A percentile compares a stretch with the other conserved stretches of the same genome.
Conservation (phyloP, 2,888 invertebrate genomes). For the Lissonota sp. region DNA sequence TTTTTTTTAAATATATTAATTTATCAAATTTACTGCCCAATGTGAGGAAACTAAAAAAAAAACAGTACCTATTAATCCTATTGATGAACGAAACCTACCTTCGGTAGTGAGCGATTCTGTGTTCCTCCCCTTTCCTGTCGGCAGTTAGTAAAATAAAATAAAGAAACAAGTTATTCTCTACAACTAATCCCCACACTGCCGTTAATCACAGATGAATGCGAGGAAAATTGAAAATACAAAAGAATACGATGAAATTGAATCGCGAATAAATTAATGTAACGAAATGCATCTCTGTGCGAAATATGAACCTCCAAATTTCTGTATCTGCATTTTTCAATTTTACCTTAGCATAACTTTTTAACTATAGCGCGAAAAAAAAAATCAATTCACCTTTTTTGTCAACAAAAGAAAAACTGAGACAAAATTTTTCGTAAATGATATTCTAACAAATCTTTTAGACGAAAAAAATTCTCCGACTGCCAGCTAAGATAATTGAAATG, state of each 20-base stretch:
- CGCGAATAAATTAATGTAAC: no score
- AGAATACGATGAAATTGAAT: constrained; percentile 28
- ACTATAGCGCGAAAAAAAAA: no score
- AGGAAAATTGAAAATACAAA: constrained; percentile 63
- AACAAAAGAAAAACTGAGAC: no score
- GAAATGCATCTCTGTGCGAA: no score
- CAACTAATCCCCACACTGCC: constrained; percentile 75
- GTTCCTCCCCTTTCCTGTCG: constrained; percentile 89
- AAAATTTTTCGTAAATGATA: no score
- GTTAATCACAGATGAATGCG: constrained; percentile 80
- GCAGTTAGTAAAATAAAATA: constrained; percentile 82
- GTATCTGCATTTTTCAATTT: no score
- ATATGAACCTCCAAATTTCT: no score
- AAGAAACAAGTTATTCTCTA: constrained; percentile 80
- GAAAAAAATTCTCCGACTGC: no score
- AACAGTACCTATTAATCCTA: constrained; percentile 41
- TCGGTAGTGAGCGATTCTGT: constrained; percentile 89
- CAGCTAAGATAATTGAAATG: no score
- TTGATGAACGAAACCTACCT: constrained; percentile 85
- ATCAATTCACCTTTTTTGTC: no score
- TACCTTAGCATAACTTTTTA: no score
- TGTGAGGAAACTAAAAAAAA: constrained; percentile 35
- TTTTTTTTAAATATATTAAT: neutral
- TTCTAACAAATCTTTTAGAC: no score
- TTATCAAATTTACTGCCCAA: constrained; percentile 13